phyloP scores from a whole-genome alignment of 2,113 vertebrate genomes.

The Pedionomus torquatus region DNA sequence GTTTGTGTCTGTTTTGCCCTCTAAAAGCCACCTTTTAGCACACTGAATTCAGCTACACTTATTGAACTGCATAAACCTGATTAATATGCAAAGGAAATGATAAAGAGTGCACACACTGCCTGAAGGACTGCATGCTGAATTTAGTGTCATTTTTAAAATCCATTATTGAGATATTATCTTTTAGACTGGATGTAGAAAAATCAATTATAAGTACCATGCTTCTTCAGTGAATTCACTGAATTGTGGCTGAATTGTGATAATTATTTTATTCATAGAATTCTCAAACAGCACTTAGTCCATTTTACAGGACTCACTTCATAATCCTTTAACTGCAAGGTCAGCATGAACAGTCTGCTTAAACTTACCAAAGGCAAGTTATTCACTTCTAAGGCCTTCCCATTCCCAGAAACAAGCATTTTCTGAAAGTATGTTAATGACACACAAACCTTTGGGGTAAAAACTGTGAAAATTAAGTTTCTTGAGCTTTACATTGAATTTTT shows the following conservation, averaged over 20 bases:
- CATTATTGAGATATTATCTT: neutral
- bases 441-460: neutral
- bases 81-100: fast-evolving
- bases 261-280: neutral
- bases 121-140: fast-evolving
- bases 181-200: neutral
- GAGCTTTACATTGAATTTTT: neutral
- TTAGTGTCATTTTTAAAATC: neutral
- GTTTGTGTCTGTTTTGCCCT: neutral
- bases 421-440: neutral
- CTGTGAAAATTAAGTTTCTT: neutral
- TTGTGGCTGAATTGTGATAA: neutral
- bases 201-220: neutral
- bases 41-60: fast-evolving
- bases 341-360: neutral
- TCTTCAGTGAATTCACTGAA: neutral
- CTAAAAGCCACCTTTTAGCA: neutral
- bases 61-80: neutral
- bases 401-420: neutral
- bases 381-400: neutral
- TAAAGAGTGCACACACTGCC: fast-evolving
- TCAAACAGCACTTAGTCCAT: neutral
- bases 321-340: neutral
- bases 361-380: neutral
- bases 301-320: neutral